Conservation (phyloP, 1,140 invertebrate genomes). For the Triops longicaudatus region DNA sequence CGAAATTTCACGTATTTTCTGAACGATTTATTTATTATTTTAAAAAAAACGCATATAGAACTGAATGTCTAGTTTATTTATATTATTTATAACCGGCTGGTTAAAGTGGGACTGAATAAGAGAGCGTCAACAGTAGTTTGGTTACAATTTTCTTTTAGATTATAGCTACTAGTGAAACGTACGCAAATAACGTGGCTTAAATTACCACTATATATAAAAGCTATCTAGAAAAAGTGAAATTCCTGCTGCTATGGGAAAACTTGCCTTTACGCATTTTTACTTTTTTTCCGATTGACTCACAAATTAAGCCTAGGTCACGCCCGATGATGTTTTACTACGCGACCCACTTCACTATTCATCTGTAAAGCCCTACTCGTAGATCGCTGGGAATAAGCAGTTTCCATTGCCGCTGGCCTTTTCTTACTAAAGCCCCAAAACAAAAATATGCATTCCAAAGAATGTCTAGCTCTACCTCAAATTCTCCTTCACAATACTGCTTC, state of each 20-base stretch:
- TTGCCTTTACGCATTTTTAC: background rate
- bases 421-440: background rate
- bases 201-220: background rate
- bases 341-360: background rate
- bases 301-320: background rate
- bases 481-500: no score
- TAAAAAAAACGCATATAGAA: no score
- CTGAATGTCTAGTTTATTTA: no score
- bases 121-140: no score
- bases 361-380: background rate
- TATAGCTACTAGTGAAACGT: background rate
- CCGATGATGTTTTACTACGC: background rate
- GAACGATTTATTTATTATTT: no score
- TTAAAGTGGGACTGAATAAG: no score
- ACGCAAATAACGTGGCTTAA: background rate
- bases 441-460: slow-evolving; percentile 3
- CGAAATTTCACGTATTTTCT: no score
- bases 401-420: background rate
- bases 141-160: no score
- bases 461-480: background rate
- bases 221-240: background rate
- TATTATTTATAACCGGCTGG: no score
- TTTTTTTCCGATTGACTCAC: background rate
- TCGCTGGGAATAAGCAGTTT: background rate
- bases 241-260: background rate